Conservation (phyloP, 2,797 vertebrate genomes). For the Microctenopoma steveboyesi region DNA sequence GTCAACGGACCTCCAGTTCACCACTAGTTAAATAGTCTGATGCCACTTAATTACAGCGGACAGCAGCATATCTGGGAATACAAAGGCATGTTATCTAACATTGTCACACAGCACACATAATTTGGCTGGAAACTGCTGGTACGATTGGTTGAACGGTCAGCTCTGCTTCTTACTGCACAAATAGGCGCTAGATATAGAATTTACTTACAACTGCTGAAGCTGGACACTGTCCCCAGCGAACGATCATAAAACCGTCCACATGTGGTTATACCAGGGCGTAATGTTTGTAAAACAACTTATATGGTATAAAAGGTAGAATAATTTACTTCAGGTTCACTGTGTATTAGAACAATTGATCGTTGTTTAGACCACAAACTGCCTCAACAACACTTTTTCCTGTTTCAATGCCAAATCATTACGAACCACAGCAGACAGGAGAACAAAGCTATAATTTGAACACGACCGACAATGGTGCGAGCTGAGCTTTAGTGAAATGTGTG, state of each 20-base stretch:
- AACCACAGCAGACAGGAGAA: slow-evolving; percentile 24
- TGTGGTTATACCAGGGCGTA: slow-evolving; percentile 21
- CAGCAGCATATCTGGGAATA: slow-evolving; percentile 24
- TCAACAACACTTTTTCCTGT: background rate
- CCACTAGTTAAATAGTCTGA: slow-evolving; percentile 1
- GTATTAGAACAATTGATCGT: background rate
- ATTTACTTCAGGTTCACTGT: background rate
- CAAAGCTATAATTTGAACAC: slow-evolving; percentile 8
- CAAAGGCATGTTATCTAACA: slow-evolving; percentile 29
- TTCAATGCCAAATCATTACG: slow-evolving; percentile 5
- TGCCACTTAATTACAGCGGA: slow-evolving; percentile 27
- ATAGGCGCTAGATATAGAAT: slow-evolving; percentile 55
- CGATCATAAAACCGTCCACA: slow-evolving; percentile 48
- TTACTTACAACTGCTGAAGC: slow-evolving; percentile 48
- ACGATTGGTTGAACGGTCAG: slow-evolving; percentile 7
- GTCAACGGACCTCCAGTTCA: slow-evolving; percentile 8
- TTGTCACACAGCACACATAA: slow-evolving; percentile 45
- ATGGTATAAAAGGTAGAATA: background rate
- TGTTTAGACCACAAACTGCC: background rate
- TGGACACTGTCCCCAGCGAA: slow-evolving; percentile 31
- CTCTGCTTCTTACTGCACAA: slow-evolving; percentile 39
- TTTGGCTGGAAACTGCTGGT: slow-evolving; percentile 44
- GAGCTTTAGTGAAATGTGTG: slow-evolving; percentile 31
- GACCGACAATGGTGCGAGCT: slow-evolving; percentile 9
- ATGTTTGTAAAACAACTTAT: slow-evolving; percentile 42